These are phyloP conservation scores for Plecotus auritus DNA, from an alignment of 2,113 vertebrate genomes.

Conservation along the genomic window DNA sequence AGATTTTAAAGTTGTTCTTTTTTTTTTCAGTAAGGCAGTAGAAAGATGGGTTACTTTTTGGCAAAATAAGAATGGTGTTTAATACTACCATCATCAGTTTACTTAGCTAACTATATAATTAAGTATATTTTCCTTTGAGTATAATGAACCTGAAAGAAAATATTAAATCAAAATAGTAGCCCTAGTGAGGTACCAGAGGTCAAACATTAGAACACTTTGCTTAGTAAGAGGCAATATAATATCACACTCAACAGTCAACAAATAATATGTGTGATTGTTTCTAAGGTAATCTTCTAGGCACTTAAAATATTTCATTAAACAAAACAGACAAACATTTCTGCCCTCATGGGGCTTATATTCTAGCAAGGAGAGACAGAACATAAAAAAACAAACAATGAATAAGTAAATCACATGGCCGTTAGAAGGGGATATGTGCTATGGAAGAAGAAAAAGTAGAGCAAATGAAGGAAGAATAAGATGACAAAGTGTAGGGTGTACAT, in stretches of 20 bases:
- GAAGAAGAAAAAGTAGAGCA: neutral
- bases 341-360: neutral
- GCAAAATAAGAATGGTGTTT: neutral
- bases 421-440: neutral
- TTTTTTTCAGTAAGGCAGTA: neutral
- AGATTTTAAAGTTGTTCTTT: neutral
- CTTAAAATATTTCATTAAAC: neutral
- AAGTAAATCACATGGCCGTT: neutral
- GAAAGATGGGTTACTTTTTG: neutral
- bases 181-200: neutral
- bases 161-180: neutral
- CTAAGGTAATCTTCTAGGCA: neutral
- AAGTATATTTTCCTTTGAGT: neutral
- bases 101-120: neutral
- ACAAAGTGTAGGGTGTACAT: neutral
- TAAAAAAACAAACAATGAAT: neutral
- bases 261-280: neutral
- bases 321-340: neutral
- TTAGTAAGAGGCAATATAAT: neutral
- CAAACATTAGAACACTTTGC: neutral
- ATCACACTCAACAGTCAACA: neutral
- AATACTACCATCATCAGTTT: neutral
- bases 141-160: constrained; percentile 1
- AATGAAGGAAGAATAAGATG: neutral
- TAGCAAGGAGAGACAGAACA: neutral